Conservation (phyloP, 1,140 invertebrate species). For the Trichoplusia ni region DNA sequence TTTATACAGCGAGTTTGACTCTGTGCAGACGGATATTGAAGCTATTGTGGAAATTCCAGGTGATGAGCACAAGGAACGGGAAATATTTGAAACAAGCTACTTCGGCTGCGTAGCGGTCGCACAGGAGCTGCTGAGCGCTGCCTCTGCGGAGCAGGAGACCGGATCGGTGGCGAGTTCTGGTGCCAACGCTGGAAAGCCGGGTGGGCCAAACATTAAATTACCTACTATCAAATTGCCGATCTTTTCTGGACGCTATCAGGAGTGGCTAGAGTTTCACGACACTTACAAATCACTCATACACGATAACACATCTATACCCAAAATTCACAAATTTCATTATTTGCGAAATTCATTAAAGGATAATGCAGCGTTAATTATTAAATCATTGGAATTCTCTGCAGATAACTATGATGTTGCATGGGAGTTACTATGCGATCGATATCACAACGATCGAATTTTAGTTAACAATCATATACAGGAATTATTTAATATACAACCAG, state of each 20-base stretch:
- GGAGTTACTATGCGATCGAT: too few species aligned
- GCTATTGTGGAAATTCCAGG: conserved; percentile 7
- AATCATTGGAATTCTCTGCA: too few species aligned
- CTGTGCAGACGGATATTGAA: conserved; percentile 1
- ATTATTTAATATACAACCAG: too few species aligned
- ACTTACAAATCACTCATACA: conserved; percentile 42
- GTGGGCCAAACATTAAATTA: conserved; percentile 22
- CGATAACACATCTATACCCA: too few species aligned
- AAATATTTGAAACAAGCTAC: conserved; percentile 14
- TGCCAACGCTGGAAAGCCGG: neutral
- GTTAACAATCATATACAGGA: too few species aligned
- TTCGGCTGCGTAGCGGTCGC: neutral
- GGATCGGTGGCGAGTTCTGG: conserved; percentile 3
- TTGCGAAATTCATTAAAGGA: too few species aligned
- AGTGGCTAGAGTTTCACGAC: conserved; percentile 30
- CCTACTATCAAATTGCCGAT: conserved; percentile 24
- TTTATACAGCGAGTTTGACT: too few species aligned
- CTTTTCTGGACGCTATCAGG: neutral
- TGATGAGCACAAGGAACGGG: conserved; percentile 2
- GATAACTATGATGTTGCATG: too few species aligned
- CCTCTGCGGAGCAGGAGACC: neutral
- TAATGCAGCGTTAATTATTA: too few species aligned
- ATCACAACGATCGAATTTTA: too few species aligned
- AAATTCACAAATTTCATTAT: too few species aligned
- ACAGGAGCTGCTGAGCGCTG: neutral